Evolutionary conservation across 1,140 invertebrate species (phyloP).

Genomic region (silkworm (Bombyx mori)): DNA sequence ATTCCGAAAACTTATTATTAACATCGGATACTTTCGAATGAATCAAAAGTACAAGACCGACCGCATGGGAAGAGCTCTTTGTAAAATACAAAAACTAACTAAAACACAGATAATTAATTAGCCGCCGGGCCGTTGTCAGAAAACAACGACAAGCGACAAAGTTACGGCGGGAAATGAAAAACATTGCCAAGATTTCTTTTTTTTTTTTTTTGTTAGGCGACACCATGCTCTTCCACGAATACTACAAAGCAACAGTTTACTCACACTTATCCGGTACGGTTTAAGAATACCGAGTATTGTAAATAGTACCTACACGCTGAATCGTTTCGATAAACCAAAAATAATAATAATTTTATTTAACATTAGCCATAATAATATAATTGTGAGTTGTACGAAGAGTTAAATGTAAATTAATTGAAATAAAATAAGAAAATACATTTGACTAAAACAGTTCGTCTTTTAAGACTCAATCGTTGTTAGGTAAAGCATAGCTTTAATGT

Average conservation of each 20-base stretch:
- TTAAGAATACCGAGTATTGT: not conserved
- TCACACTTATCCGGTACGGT: constrained; percentile 50
- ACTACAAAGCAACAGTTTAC: constrained; percentile 63
- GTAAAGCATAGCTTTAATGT: constrained; percentile 46
- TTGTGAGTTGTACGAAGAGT: no score
- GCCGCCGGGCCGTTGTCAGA: constrained; percentile 29
- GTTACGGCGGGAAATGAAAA: constrained; percentile 41
- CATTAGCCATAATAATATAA: no score
- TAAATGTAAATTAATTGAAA: no score
- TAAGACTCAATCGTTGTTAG: constrained; percentile 30
- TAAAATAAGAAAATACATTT: no score
- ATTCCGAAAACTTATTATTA: no score
- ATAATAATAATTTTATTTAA: no score
- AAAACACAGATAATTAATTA: constrained; percentile 37
- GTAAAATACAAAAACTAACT: constrained; percentile 31
- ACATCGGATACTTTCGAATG: no score
- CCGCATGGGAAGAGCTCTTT: not conserved
- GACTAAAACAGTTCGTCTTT: no score
- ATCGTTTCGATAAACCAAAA: no score
- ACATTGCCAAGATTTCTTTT: constrained; percentile 38
- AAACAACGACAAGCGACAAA: constrained; percentile 48
- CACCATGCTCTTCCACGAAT: constrained; percentile 55
- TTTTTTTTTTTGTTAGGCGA: constrained; percentile 36
- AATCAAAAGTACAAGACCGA: no score
- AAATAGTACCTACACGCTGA: no score